phyloP scores from a whole-genome alignment of 2,797 vertebrate genomes.

The Epinephelus awoara region DNA sequence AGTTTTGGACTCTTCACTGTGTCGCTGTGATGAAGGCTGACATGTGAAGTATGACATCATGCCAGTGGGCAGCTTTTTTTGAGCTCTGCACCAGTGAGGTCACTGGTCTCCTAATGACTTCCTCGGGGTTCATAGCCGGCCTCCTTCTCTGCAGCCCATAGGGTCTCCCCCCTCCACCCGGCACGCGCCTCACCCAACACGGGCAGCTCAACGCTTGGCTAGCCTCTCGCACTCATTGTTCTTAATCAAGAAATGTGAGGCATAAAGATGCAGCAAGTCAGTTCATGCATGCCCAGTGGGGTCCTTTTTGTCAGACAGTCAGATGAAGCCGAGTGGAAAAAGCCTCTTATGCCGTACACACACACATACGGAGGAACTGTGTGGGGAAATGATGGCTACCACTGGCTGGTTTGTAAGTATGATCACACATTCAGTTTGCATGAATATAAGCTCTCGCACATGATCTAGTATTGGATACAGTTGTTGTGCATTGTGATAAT shows the following conservation, averaged over 20 bases:
- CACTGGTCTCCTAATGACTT: slow-evolving; percentile 83
- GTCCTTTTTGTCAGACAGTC: slow-evolving; percentile 80
- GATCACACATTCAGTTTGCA: slow-evolving; percentile 53
- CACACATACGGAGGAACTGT: slow-evolving; percentile 47
- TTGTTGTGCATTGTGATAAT: slow-evolving; percentile 52
- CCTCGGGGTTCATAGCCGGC: slow-evolving; percentile 69
- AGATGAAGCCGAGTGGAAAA: slow-evolving; percentile 81
- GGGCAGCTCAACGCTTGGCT: slow-evolving; percentile 71
- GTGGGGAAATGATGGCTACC: slow-evolving; percentile 43
- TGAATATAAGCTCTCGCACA: slow-evolving; percentile 45
- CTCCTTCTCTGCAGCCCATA: slow-evolving; percentile 59
- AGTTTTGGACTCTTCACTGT: slow-evolving; percentile 68
- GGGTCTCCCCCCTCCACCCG: slow-evolving; percentile 46
- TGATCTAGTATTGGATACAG: slow-evolving; percentile 40
- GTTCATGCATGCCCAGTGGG: slow-evolving; percentile 84
- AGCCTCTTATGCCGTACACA: slow-evolving; percentile 55
- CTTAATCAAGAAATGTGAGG: slow-evolving; percentile 85
- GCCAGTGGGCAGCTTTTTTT: slow-evolving; percentile 75
- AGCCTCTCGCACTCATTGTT: slow-evolving; percentile 76
- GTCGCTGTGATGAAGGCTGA: slow-evolving; percentile 76
- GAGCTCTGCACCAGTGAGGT: slow-evolving; percentile 77
- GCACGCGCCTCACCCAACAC: slow-evolving; percentile 47
- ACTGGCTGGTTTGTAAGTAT: slow-evolving; percentile 46
- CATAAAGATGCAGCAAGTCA: slow-evolving; percentile 82
- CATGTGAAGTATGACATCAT: slow-evolving; percentile 84